Base-by-base conservation (phyloP, 2,113 vertebrate genomes). In the Phoxinus phoxinus region DNA sequence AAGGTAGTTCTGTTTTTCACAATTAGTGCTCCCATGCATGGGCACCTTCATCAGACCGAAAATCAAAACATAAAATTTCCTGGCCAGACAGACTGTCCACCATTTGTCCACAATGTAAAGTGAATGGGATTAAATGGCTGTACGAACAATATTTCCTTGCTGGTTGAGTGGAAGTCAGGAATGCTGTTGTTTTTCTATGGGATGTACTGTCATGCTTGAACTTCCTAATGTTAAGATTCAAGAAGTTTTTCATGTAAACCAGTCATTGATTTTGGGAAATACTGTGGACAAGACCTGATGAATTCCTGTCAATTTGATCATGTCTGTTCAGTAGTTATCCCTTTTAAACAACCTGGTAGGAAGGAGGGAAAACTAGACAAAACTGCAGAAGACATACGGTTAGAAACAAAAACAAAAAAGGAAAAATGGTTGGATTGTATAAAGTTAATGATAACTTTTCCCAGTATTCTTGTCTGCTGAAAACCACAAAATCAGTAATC, bases 161-260 rank as follows among this genome's bases (percentile, higher is more conserved):
- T 81, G 85, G 63, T 65, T 88, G 81, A 85, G 27, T 83, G 85
- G 56, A 83, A 85, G 69, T 41, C 6, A 37, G 86, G 88, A 89
- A 89, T 89, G 77, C 85, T 73, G 67, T 77, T 51, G 12, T 27
- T 13, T 67, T 81, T 23, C n/a, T 44, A 17, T 21, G 19, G 35
- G 35, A 81, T 69, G 59, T 86, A 27, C 37, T 84, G 37, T 81
- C 51, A 72, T 77, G 71, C 44, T 73, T 86, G 41, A 71, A 32
- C 48, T 51, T 59, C 48, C 4, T 10, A 65, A 30, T 25, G 35
- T 46, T 10, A 35, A 7, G 35, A 58, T 7, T 21, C 32, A 30
- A 76, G 4, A 46, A 48, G 27, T 27, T 48, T 74, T 74, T 13
- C 5, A 3, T 15, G 37, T 44, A 73, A 73, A 19, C 37, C 37